Evolutionary conservation across 2,797 vertebrate genomes (phyloP).

Genomic region (Sphaeramia orbicularis): DNA sequence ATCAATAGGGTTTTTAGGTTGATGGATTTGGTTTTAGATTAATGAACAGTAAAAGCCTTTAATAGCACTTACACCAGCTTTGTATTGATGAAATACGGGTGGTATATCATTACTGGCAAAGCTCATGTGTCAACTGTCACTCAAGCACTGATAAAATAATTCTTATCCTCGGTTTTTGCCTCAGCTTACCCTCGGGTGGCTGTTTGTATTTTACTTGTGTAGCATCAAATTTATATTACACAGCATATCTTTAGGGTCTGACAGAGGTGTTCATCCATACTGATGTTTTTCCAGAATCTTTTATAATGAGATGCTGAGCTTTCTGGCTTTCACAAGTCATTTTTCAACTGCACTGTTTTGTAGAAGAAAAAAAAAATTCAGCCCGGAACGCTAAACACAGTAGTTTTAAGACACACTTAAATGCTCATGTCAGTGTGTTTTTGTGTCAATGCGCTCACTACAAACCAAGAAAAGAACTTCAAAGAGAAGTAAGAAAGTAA

Average conservation of each 20-base stretch:
- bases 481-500: constrained; percentile 4
- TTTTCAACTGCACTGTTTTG: constrained; percentile 33
- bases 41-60: constrained; percentile 73
- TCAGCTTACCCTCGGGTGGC: constrained; percentile 21
- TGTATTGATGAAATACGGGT: constrained; percentile 59
- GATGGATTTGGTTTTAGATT: constrained; percentile 71
- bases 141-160: constrained; percentile 63
- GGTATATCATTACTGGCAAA: constrained; percentile 49
- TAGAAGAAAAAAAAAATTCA: constrained; percentile 5
- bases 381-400: not conserved
- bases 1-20: constrained; percentile 54
- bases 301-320: constrained; percentile 21
- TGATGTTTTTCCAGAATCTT: constrained; percentile 41
- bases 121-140: constrained; percentile 69
- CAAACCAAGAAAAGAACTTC: constrained; percentile 22
- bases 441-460: constrained; percentile 18
- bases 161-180: constrained; percentile 55
- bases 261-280: constrained; percentile 38
- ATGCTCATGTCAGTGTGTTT: constrained; percentile 7
- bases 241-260: constrained; percentile 38
- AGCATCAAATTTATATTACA: constrained; percentile 37
- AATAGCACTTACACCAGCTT: constrained; percentile 64
- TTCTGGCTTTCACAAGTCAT: constrained; percentile 36
- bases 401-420: constrained; percentile 25
- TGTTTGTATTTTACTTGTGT: constrained; percentile 48